These are phyloP conservation scores for Phrynocephalus vlangalii DNA, from an alignment of 2,797 vertebrate species.

Conservation along the genomic window DNA sequence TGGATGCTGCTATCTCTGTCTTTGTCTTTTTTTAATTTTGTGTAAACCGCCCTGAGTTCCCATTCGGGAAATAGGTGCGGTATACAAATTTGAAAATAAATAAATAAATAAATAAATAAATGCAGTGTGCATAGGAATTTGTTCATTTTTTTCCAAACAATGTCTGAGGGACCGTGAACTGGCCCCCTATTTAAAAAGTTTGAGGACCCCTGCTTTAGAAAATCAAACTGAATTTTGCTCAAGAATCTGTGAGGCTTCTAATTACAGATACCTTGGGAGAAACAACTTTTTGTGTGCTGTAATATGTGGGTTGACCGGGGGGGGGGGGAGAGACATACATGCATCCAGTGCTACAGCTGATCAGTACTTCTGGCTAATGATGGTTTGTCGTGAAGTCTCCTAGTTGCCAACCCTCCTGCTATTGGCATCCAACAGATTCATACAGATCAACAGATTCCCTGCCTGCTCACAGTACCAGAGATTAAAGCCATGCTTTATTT, in stretches of 20 bases:
- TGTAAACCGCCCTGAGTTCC: too few species aligned
- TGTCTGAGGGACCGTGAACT: too few species aligned
- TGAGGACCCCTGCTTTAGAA: too few species aligned
- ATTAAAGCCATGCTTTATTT: slow-evolving; percentile 31
- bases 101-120: too few species aligned
- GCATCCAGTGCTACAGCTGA: neutral
- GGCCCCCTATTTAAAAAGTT: too few species aligned
- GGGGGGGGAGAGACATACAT: neutral
- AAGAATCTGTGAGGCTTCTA: neutral
- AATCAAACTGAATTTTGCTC: neutral
- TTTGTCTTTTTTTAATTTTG: too few species aligned
- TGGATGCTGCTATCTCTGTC: too few species aligned
- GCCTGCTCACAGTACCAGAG: neutral
- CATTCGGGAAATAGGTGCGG: too few species aligned
- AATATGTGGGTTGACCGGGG: neutral
- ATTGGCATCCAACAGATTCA: neutral
- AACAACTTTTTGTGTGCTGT: neutral
- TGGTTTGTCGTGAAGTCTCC: neutral
- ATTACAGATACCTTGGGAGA: neutral
- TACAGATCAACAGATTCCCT: slow-evolving; percentile 12
- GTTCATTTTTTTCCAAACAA: too few species aligned
- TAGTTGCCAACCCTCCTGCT: neutral
- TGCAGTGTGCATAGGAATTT: too few species aligned
- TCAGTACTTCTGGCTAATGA: neutral
- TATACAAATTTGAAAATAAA: too few species aligned